Conservation (phyloP, 1,140 invertebrate species). For the Sinella curviseta region DNA sequence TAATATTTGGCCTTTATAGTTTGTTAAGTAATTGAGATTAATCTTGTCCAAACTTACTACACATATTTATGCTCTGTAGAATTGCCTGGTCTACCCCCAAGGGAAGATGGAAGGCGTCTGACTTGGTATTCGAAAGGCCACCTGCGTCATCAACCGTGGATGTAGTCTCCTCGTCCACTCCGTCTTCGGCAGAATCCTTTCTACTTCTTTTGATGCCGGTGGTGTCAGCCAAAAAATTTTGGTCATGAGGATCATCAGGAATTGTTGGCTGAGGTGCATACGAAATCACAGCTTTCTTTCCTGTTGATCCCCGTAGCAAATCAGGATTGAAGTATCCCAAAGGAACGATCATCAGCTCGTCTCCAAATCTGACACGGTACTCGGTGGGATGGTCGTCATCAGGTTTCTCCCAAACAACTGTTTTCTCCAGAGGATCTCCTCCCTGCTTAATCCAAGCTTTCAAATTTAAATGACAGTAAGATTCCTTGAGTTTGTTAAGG, state of each 20-base stretch:
- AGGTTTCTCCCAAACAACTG: slow-evolving; percentile 73
- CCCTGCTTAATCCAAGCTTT: slow-evolving; percentile 65
- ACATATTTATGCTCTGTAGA: slow-evolving; percentile 86
- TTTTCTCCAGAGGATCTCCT: slow-evolving; percentile 78
- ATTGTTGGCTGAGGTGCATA: slow-evolving; percentile 73
- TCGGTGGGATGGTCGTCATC: slow-evolving; percentile 68
- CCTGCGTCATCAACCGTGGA: too few relatives aligned
- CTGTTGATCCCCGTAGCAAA: slow-evolving; percentile 76
- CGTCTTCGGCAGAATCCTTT: slow-evolving; percentile 58
- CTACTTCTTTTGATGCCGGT: slow-evolving; percentile 80
- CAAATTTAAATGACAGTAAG: slow-evolving; percentile 71
- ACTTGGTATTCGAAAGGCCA: not conserved
- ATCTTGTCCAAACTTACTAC: slow-evolving; percentile 61
- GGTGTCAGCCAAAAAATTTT: slow-evolving; percentile 84
- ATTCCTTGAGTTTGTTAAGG: slow-evolving; percentile 81
- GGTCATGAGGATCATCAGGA: slow-evolving; percentile 90
- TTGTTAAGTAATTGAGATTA: not conserved
- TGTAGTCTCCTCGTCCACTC: not conserved
- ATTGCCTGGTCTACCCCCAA: slow-evolving; percentile 86
- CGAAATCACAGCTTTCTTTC: slow-evolving; percentile 65
- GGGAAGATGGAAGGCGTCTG: slow-evolving; percentile 69
- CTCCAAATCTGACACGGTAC: slow-evolving; percentile 77
- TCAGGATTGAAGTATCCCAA: slow-evolving; percentile 85
- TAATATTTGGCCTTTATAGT: too few relatives aligned
- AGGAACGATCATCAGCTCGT: slow-evolving; percentile 89